These are phyloP conservation scores for Orthochromis malagaraziensis DNA, from an alignment of 2,113 vertebrate genomes.

Conservation along the genomic window DNA sequence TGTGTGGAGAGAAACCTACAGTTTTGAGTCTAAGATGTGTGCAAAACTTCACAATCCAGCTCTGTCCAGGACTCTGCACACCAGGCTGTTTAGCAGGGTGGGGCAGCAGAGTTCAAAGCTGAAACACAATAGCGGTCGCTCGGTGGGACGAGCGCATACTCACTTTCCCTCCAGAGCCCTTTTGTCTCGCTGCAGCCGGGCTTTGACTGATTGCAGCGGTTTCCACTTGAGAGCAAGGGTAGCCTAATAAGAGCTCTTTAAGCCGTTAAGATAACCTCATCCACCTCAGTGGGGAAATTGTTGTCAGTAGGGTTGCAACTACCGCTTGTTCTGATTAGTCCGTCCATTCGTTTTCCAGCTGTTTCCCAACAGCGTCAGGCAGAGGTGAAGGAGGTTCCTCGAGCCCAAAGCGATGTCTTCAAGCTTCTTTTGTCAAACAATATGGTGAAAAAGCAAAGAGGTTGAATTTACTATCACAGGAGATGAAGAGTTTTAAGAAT, in stretches of 20 bases:
- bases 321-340: not conserved
- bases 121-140: not conserved
- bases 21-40: not conserved
- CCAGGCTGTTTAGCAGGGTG: constrained; percentile 20
- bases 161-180: not conserved
- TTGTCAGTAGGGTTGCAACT: not conserved
- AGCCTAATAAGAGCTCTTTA: not conserved
- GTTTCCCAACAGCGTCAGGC: not conserved
- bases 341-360: not conserved
- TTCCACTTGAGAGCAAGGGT: not conserved
- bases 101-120: constrained; percentile 28
- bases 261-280: not conserved
- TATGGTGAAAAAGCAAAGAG: not conserved
- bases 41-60: not conserved
- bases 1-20: not conserved
- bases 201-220: constrained; percentile 2
- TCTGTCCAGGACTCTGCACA: not conserved
- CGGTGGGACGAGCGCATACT: not conserved
- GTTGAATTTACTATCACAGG: not conserved
- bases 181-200: constrained; percentile 12
- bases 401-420: not conserved
- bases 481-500: not conserved
- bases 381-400: not conserved
- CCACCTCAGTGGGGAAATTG: not conserved
- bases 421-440: not conserved